These are phyloP conservation scores for Galleria mellonella DNA, from an alignment of 1,140 invertebrate species.

Conservation along the genomic window DNA sequence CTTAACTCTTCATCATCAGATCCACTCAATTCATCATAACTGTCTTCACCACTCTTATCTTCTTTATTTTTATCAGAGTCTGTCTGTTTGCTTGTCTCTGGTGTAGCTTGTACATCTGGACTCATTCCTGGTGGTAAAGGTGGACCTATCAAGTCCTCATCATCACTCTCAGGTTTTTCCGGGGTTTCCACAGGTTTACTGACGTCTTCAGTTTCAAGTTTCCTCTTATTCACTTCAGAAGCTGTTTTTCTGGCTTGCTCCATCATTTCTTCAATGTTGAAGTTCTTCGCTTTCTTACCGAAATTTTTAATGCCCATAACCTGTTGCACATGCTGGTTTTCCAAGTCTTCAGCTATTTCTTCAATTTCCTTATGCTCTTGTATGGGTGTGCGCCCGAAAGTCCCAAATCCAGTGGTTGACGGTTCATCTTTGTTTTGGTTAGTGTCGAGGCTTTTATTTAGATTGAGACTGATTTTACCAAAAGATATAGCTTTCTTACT, in stretches of 20 bases:
- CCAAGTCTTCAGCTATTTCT: slow-evolving; percentile 80
- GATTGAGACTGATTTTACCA: slow-evolving; percentile 63
- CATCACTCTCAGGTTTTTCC: slow-evolving; percentile 13
- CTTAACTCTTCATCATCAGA: slow-evolving; percentile 74
- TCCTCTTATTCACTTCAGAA: slow-evolving; percentile 39
- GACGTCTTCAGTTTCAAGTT: slow-evolving; percentile 31
- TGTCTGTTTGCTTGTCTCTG: slow-evolving; percentile 28
- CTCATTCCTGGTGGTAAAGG: slow-evolving; percentile 26
- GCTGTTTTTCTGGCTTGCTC: slow-evolving; percentile 71
- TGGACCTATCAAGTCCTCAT: slow-evolving; percentile 38
- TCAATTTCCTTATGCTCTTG: slow-evolving; percentile 76
- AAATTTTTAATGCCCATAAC: slow-evolving; percentile 86
- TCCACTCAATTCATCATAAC: slow-evolving; percentile 72
- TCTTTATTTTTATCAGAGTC: slow-evolving; percentile 7
- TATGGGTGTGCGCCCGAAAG: slow-evolving; percentile 73
- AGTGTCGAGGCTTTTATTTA: slow-evolving; percentile 25
- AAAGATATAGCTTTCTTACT: slow-evolving; percentile 69
- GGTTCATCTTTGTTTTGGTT: slow-evolving; percentile 20
- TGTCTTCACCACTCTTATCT: slow-evolving; percentile 56
- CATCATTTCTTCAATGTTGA: slow-evolving; percentile 79
- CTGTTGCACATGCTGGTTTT: slow-evolving; percentile 79
- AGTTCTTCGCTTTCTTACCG: slow-evolving; percentile 85
- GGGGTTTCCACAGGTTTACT: slow-evolving; percentile 14
- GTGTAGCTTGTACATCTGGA: slow-evolving; percentile 9
- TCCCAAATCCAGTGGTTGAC: slow-evolving; percentile 76